Base-by-base conservation (phyloP, 2,797 vertebrate genomes). In the Mastacembelus armatus region DNA sequence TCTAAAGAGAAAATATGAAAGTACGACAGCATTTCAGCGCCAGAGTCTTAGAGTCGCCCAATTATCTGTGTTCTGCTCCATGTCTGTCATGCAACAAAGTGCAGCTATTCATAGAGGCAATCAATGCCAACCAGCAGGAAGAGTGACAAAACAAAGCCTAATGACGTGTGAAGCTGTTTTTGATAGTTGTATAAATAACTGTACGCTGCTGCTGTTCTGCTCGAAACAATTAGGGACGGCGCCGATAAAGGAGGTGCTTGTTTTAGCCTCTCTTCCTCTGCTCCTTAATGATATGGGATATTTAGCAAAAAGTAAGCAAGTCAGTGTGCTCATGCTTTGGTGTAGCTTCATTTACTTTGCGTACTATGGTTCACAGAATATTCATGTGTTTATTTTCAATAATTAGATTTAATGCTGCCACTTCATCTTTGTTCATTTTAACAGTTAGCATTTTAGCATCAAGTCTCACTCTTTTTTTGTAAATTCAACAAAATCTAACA, bases 51-150 rank as follows among this genome's bases (percentile, higher is more conserved):
- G 33, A 73, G 59, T 32, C 12, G 10, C 32, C 4, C 52, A 51
- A 27, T 62, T 39, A 22, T 75, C 64, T 26, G 51, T 21, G 57
- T 49, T 68, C 69, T 15, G 30, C 60, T 74, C 55, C 18, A 3
- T 27, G 82, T 59, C 66, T 72, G 68, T 75, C 73, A 60, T 77
- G 65, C 3, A 40, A 77, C 35, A 50, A 60, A 78, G 71, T 71
- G 72, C 2, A 67, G 81, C 86, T 85, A 79, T 80, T 87, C 71
- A 83, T 60, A 43, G 81, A 78, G 74, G 50, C 78, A 68, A 78
- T 88, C 76, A 71, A 81, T 71, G 71, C 16, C 55, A 68, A 27
- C 29, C 73, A 66, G 65, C 49, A 14, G 67, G 78, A 67, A 71
- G 82, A 77, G 62, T 47, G 74, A 78, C 78, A 76, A 67, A 78